Evolutionary conservation across 2,888 invertebrate genomes (phyloP).

Genomic region (Lapara coniferarum): DNA sequence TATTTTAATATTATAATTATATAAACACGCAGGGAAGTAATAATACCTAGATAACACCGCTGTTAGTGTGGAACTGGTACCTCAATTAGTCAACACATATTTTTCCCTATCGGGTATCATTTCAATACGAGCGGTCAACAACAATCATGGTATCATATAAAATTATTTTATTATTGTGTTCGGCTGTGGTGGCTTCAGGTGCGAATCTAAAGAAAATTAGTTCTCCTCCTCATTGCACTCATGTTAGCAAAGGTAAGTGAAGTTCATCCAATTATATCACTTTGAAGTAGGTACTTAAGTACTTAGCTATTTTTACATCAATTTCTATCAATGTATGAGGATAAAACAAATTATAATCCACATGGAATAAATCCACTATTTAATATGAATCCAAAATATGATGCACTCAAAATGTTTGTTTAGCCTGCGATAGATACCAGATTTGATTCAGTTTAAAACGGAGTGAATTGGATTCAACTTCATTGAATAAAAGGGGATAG

Average conservation of each 20-base stretch:
- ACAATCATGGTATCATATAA: slow-evolving; percentile 21
- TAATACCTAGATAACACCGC: background rate
- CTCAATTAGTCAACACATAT: background rate
- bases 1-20: background rate
- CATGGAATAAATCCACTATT: background rate
- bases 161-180: slow-evolving; percentile 34
- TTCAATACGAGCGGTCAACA: background rate
- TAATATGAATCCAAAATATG: background rate
- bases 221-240: slow-evolving; percentile 65
- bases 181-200: slow-evolving; percentile 32
- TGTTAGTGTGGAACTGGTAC: no score
- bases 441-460: no score
- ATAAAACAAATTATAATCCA: background rate
- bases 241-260: slow-evolving; percentile 60
- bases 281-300: no score
- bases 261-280: no score
- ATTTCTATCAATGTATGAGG: no score
- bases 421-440: no score
- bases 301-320: no score
- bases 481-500: no score
- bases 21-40: background rate
- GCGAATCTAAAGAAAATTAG: slow-evolving; percentile 40
- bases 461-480: no score
- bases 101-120: background rate
- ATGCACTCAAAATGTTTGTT: background rate